phyloP scores from a whole-genome alignment of 2,797 vertebrate genomes.

The Mus minutoides region DNA sequence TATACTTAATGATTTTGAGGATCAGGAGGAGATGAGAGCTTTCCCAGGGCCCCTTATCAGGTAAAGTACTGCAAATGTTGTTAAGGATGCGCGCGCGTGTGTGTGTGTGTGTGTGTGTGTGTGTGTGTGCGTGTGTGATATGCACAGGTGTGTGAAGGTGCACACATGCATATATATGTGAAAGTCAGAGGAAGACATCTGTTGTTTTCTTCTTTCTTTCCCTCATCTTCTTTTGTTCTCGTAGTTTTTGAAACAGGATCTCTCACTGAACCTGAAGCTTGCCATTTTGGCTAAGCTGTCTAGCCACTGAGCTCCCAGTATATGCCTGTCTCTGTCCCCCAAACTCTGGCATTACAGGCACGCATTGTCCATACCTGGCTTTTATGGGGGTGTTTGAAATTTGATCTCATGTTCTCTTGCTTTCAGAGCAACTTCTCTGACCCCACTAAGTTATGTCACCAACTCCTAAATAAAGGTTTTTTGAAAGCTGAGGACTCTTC shows the following conservation, averaged over 20 bases:
- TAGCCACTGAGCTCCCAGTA: neutral
- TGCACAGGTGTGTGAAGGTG: neutral
- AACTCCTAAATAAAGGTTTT: neutral
- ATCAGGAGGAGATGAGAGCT: slow-evolving; percentile 91
- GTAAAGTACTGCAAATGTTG: slow-evolving; percentile 80
- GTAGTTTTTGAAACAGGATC: neutral
- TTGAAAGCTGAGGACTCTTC: neutral
- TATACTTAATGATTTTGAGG: slow-evolving; percentile 89
- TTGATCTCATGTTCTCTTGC: neutral
- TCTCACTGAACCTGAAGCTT: neutral
- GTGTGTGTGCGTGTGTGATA: neutral
- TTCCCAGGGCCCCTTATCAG: slow-evolving; percentile 94
- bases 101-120: neutral
- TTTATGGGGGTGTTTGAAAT: neutral
- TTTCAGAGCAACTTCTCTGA: neutral
- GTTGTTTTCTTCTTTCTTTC: neutral
- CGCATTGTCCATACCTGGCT: neutral
- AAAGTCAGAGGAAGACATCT: neutral
- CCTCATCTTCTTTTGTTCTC: neutral
- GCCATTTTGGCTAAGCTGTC: neutral
- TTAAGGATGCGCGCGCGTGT: neutral
- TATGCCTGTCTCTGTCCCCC: neutral
- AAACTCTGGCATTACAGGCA: neutral
- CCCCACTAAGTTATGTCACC: neutral
- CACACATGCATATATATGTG: neutral